Percentiles rank a stretch among this genome's conserved stretches.
These are phyloP conservation scores for Oceanodroma leucorhoa DNA, from an alignment of 2,797 vertebrate genomes.

Conservation along the genomic window DNA sequence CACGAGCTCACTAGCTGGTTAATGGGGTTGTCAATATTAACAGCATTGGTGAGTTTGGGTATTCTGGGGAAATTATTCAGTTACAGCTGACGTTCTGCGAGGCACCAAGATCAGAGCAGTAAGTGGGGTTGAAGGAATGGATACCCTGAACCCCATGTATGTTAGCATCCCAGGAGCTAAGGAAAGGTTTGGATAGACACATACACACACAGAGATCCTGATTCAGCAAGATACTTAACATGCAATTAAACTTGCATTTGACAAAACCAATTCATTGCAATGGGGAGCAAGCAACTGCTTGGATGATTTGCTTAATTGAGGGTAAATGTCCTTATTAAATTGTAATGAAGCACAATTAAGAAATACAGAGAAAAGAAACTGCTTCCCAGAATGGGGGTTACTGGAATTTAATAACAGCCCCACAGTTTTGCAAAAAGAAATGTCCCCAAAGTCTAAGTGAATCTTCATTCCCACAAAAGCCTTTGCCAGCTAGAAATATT, in stretches of 20 bases:
- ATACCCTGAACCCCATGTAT: neutral
- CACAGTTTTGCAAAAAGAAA: conserved; percentile 1
- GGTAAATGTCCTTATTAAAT: conserved; percentile 54
- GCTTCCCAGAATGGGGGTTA: neutral
- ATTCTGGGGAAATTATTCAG: neutral
- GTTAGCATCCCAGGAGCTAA: neutral
- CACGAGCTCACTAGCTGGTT: neutral
- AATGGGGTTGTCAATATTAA: neutral
- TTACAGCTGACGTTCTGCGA: rapidly evolving
- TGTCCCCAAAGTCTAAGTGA: neutral
- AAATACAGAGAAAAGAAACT: conserved; percentile 16
- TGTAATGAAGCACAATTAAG: conserved; percentile 49
- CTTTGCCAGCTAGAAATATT: conserved; percentile 3
- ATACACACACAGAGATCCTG: neutral
- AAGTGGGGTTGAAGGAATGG: neutral
- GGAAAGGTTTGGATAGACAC: neutral
- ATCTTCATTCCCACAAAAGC: neutral
- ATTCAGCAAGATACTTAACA: conserved; percentile 38
- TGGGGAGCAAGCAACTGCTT: neutral
- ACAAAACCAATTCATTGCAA: conserved; percentile 40
- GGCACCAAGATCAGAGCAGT: neutral
- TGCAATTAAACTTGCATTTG: neutral
- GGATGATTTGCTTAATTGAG: conserved; percentile 58
- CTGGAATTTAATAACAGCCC: neutral
- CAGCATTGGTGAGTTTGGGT: neutral